Conservation (phyloP, 2,888 invertebrate species). For the Dastarcus helophoroides region DNA sequence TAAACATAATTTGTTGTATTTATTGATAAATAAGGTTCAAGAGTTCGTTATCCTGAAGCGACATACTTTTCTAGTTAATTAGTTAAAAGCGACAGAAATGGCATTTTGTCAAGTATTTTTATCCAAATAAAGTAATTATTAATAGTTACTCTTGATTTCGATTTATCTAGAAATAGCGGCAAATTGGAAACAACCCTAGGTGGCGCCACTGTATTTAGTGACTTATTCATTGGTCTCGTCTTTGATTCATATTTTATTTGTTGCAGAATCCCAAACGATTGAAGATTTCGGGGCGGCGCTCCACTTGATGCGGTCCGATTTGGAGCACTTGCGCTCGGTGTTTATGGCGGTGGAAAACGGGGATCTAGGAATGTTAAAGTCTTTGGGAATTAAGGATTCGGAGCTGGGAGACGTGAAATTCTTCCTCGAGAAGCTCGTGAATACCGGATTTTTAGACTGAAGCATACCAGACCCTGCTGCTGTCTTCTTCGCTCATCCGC, state of each 20-base stretch:
- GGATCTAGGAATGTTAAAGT: conserved; percentile 86
- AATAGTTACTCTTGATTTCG: too few species aligned
- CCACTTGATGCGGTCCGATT: conserved; percentile 73
- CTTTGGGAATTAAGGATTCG: conserved; percentile 88
- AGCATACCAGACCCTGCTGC: conserved; percentile 39
- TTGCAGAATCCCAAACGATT: conserved; percentile 84
- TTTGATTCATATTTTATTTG: conserved; percentile 6
- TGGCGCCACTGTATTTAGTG: neutral
- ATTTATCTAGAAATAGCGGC: too few species aligned
- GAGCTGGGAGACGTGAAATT: conserved; percentile 92
- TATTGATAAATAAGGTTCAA: too few species aligned
- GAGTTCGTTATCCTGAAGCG: too few species aligned
- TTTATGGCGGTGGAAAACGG: conserved; percentile 95
- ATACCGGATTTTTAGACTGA: conserved; percentile 93
- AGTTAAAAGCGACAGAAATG: too few species aligned
- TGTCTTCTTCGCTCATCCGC: conserved; percentile 57
- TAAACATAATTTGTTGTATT: too few species aligned
- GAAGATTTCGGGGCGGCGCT: conserved; percentile 87
- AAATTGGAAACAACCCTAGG: too few species aligned
- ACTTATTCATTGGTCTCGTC: neutral
- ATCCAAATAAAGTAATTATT: too few species aligned
- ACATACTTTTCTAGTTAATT: too few species aligned
- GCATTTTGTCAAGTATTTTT: too few species aligned
- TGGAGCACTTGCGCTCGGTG: conserved; percentile 86
- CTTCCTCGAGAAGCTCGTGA: conserved; percentile 90